phyloP scores from a whole-genome alignment of 2,113 vertebrate genomes.

The Varanus komodoensis region DNA sequence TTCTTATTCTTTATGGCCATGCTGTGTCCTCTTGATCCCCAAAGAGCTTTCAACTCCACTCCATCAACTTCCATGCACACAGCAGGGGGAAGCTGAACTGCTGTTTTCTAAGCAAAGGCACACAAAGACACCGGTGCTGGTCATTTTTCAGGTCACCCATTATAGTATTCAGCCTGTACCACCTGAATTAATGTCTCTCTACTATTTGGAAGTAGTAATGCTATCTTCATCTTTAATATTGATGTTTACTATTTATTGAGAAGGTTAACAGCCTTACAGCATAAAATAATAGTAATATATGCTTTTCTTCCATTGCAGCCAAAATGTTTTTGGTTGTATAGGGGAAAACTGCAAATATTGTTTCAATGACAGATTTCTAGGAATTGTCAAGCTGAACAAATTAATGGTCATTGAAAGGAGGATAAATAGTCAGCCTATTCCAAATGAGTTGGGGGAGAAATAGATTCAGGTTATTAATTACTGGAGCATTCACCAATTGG shows the following conservation, averaged over 20 bases:
- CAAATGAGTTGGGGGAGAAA: not conserved
- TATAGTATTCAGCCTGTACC: constrained; percentile 30
- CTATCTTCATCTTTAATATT: not conserved
- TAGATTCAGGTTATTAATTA: not conserved
- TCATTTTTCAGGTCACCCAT: constrained; percentile 49
- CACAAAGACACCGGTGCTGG: constrained; percentile 41
- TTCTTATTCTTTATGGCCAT: constrained; percentile 55
- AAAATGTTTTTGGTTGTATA: not conserved
- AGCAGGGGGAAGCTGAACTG: constrained; percentile 49
- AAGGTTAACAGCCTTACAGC: constrained; percentile 2
- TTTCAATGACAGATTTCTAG: too few relatives aligned
- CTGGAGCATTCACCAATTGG: not conserved
- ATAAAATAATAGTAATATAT: not conserved
- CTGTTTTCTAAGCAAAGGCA: constrained; percentile 46
- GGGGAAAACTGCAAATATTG: not conserved
- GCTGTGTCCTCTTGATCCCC: constrained; percentile 51
- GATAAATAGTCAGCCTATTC: not conserved
- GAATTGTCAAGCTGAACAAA: not conserved
- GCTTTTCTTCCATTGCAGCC: not conserved
- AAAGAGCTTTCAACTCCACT: constrained; percentile 60
- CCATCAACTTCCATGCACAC: constrained; percentile 45
- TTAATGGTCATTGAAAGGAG: not conserved
- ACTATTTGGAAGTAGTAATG: constrained; percentile 36
- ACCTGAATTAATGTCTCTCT: constrained; percentile 23
- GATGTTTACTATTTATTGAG: not conserved